phyloP scores from a whole-genome alignment of 2,113 vertebrate genomes.

The Tenrec ecaudatus region DNA sequence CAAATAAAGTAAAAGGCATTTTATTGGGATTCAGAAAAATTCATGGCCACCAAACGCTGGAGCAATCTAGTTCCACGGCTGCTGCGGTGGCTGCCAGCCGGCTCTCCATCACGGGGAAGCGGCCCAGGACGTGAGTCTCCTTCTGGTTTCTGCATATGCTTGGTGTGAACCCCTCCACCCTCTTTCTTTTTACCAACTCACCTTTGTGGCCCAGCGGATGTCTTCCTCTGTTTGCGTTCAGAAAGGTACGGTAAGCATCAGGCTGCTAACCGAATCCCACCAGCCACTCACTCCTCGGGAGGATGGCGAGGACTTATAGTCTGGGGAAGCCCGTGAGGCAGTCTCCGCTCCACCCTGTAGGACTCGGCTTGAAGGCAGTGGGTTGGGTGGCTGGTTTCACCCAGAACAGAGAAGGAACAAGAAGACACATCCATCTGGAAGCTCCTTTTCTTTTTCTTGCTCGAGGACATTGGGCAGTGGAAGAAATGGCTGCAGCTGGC shows the following conservation, averaged over 20 bases:
- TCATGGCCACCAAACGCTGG: neutral
- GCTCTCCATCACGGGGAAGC: neutral
- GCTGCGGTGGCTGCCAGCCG: neutral
- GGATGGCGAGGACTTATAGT: too few species aligned
- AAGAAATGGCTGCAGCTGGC: neutral
- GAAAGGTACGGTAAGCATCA: too few species aligned
- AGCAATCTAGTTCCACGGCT: neutral
- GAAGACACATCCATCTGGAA: neutral
- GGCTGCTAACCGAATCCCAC: too few species aligned
- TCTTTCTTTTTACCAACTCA: slow-evolving; percentile 6
- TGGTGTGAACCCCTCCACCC: neutral
- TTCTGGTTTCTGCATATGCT: neutral
- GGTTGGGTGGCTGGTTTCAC: too few species aligned
- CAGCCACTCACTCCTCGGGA: too few species aligned
- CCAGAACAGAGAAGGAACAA: neutral
- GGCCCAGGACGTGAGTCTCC: neutral
- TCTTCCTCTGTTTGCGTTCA: neutral
- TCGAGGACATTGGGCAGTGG: neutral
- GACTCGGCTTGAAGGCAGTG: too few species aligned
- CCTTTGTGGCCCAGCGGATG: neutral
- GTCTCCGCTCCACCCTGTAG: too few species aligned
- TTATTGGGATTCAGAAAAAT: slow-evolving; percentile 73
- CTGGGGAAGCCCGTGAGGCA: too few species aligned
- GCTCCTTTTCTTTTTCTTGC: neutral
- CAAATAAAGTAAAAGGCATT: slow-evolving; percentile 78